These are phyloP conservation scores for Perdita meconis DNA, from an alignment of 2,888 invertebrate species.

Conservation along the genomic window DNA sequence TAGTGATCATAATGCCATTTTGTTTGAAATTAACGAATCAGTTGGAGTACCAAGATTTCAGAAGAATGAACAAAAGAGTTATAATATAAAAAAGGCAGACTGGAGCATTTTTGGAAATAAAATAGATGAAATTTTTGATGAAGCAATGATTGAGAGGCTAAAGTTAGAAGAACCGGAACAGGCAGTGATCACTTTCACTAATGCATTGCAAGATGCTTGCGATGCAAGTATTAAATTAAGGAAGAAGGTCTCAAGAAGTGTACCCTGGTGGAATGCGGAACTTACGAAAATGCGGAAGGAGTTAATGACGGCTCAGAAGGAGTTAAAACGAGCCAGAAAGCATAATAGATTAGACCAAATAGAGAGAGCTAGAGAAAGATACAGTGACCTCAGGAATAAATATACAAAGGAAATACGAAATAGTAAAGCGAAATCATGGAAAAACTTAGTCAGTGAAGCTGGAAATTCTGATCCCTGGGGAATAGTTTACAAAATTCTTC, in stretches of 20 bases:
- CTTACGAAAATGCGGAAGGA: neutral
- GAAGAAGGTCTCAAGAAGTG: neutral
- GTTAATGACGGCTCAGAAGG: no score
- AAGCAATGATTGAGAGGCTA: neutral
- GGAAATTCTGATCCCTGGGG: neutral
- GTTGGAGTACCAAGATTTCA: no score
- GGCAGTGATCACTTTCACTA: neutral
- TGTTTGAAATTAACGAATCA: no score
- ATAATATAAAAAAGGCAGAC: neutral
- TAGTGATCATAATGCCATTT: neutral
- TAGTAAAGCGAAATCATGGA: neutral
- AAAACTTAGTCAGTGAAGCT: neutral
- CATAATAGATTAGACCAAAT: neutral
- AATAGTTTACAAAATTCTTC: conserved; percentile 9
- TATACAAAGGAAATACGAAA: neutral
- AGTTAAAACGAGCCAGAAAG: neutral
- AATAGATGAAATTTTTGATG: neutral
- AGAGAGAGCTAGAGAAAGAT: neutral
- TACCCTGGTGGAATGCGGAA: neutral
- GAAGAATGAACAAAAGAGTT: neutral
- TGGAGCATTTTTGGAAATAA: no score
- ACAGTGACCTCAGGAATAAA: neutral
- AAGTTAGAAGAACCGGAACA: neutral
- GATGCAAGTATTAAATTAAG: neutral
- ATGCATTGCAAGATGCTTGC: neutral